Percentiles rank a stretch among this genome's conserved stretches.
phyloP scores from a whole-genome alignment of 2,113 vertebrate genomes.

The Physeter macrocephalus region DNA sequence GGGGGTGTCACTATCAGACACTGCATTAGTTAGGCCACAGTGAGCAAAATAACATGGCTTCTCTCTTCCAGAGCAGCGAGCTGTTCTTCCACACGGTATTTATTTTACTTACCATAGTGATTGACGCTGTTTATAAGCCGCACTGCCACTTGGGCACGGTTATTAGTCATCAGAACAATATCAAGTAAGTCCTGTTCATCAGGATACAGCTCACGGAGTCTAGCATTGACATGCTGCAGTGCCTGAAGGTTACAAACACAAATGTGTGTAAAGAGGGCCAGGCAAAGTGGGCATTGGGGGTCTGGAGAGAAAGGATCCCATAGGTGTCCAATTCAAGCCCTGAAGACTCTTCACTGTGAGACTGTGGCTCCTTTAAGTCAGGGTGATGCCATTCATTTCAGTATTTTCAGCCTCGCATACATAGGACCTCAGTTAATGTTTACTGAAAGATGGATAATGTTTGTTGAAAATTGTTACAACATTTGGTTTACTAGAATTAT shows the following conservation, averaged over 20 bases:
- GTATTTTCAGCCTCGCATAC: neutral
- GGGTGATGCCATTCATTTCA: neutral
- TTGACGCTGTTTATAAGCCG: conserved; percentile 99
- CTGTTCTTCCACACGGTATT: conserved; percentile 49
- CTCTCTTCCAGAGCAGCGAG: conserved; percentile 23
- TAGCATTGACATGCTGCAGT: conserved; percentile 87
- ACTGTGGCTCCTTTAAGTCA: neutral
- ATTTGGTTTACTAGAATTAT: neutral
- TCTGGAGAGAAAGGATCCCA: neutral
- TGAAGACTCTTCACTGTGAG: neutral
- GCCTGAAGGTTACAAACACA: conserved; percentile 75
- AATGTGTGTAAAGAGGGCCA: neutral
- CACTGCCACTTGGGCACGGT: conserved; percentile 96
- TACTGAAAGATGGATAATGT: neutral
- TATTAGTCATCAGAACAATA: conserved; percentile 97
- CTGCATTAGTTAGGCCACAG: conserved; percentile 19
- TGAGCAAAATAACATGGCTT: conserved; percentile 55
- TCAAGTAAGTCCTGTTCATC: conserved; percentile 95
- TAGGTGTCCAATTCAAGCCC: neutral
- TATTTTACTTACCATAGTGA: conserved; percentile 89
- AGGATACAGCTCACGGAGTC: conserved; percentile 90
- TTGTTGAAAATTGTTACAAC: neutral
- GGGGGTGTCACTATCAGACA: conserved; percentile 54
- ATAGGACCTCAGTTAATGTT: neutral
- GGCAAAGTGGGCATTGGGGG: neutral